Percentiles rank a stretch among this genome's conserved stretches.
These are phyloP conservation scores for Tipula unca DNA, from an alignment of 2,888 invertebrate species.

Conservation along the genomic window DNA sequence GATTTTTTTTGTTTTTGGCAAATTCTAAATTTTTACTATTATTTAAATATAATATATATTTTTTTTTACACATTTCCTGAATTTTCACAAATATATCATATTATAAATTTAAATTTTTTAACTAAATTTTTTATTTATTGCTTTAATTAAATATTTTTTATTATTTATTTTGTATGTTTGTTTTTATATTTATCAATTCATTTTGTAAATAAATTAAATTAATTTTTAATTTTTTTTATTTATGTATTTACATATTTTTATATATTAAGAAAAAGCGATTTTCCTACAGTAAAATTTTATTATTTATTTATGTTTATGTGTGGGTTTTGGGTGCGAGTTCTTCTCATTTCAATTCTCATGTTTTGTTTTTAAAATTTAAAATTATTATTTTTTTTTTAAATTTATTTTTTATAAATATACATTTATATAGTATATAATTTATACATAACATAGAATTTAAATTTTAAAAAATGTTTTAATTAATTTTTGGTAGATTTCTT, in stretches of 20 bases:
- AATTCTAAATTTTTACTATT: neutral
- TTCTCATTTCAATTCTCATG: neutral
- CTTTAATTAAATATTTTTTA: neutral
- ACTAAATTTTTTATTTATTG: constrained; percentile 8
- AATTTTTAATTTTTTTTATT: neutral
- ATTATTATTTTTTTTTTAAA: too few relatives aligned
- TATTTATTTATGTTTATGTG: neutral
- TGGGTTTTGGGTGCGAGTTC: neutral
- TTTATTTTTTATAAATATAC: neutral
- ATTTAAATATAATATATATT: neutral
- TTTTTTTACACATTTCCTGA: neutral
- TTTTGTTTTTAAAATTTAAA: neutral
- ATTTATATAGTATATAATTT: neutral
- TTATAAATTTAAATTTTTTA: neutral
- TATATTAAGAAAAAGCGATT: neutral
- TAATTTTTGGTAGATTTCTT: neutral
- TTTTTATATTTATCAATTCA: neutral
- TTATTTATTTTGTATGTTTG: neutral
- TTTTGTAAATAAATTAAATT: neutral
- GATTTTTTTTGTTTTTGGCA: neutral
- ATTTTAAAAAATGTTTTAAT: neutral
- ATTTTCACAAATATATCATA: constrained; percentile 1
- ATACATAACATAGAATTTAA: neutral
- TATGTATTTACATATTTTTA: neutral
- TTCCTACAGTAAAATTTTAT: neutral